Percentiles rank a stretch among this genome's conserved stretches.
Evolutionary conservation across 2,113 vertebrate species (phyloP).

Genomic region (Benitochromis conjunctus): DNA sequence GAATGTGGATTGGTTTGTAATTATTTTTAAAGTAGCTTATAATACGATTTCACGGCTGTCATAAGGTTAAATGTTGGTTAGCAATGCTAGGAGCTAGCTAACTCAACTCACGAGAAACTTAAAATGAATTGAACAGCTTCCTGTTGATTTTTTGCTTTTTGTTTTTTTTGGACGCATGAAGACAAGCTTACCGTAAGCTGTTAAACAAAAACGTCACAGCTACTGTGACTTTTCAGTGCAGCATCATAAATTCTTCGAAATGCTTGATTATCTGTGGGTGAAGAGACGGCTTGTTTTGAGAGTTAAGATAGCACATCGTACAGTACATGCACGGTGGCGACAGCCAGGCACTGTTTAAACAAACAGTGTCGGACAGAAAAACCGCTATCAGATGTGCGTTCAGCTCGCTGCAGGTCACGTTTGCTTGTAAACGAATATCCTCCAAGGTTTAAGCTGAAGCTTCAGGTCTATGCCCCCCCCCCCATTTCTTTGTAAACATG

Average conservation of each 20-base stretch:
- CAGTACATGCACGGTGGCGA: not conserved
- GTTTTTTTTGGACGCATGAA: not conserved
- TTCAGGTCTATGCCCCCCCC: not conserved
- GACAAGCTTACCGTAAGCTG: not conserved
- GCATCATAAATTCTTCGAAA: not conserved
- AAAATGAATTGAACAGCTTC: not conserved
- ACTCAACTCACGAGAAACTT: not conserved
- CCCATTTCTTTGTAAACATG: not conserved
- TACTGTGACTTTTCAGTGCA: not conserved
- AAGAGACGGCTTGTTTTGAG: accelerated
- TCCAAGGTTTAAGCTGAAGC: not conserved
- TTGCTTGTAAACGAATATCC: not conserved
- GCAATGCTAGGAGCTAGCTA: constrained; percentile 33
- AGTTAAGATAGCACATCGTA: not conserved
- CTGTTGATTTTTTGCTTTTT: not conserved
- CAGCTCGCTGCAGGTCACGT: not conserved
- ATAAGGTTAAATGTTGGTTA: not conserved
- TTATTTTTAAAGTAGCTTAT: not conserved
- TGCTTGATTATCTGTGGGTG: not conserved
- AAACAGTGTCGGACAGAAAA: not conserved
- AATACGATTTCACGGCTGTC: not conserved
- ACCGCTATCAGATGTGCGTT: not conserved
- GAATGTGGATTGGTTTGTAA: not conserved
- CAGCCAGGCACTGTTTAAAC: not conserved
- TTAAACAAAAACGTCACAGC: not conserved